Base-by-base conservation (phyloP, 2,113 vertebrate species). In the Python bivittatus region DNA sequence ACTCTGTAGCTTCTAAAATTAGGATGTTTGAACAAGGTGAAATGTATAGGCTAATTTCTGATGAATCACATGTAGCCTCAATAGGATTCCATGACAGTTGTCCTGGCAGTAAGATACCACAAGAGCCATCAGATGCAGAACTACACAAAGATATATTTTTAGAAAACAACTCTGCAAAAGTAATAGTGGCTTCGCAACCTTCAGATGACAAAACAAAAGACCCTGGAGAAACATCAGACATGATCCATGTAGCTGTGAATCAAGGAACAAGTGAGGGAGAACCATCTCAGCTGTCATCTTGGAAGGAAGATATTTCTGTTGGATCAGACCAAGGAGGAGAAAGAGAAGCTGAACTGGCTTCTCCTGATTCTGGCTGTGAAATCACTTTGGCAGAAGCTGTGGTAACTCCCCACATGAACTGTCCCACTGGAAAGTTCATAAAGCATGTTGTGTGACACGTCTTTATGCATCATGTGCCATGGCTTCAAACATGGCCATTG, bases 331-430 rank as follows among this genome's bases (percentile, higher is more conserved):
- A 90, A 0, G 89, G 52, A 54, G 91, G 93, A 95, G 91, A 91
- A 93, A 92, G 92, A 85, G 96, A 95, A 92, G 93, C 91, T 3
- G 95, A 96, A 53, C 93, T 96, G 86, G 57, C 91, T 91, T 98
- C 98, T 42, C 96, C 98, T 0, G 97, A 98, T 94, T 98, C 97
- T 0, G 97, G 97, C 97, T 98, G 97, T 1, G 97, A 98, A 95
- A 96, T 98, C 90, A 97, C 97, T 56, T 96, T 98, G 96, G 97
- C 97, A 17, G 97, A 98, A 97, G 96, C 97, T 54, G 93, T 97
- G 98, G 97, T 98, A 98, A 97, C 97, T 97, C 94, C 96, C 93
- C 95, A 95, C 29, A 88, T 96, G 96, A 97, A 95, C 96, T 90
- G 92, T 91, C 96, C 94, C 0, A 95, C 85, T 0, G 90, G 96